phyloP scores from a whole-genome alignment of 2,888 invertebrate genomes.

The Caenorhabditis sp. region DNA sequence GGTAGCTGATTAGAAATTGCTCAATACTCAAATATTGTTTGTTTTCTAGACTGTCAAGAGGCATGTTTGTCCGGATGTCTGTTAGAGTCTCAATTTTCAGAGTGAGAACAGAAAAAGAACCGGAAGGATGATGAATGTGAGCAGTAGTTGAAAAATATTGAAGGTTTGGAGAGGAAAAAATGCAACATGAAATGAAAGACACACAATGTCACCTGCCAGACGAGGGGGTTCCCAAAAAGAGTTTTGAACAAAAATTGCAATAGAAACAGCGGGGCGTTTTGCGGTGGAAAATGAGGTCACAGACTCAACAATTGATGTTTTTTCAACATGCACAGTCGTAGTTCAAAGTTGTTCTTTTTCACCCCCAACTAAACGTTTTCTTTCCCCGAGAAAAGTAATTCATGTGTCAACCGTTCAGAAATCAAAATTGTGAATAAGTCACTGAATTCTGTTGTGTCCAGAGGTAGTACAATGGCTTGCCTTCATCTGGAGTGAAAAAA shows the following conservation, averaged over 20 bases:
- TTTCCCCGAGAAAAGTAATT: conserved; percentile 6
- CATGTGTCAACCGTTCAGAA: conserved; percentile 37
- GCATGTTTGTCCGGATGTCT: conserved; percentile 4
- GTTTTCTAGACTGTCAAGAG: neutral
- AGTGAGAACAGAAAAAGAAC: neutral
- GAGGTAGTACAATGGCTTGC: neutral
- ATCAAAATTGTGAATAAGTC: conserved; percentile 42
- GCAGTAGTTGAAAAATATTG: neutral
- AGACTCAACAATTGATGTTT: conserved; percentile 10
- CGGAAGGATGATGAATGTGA: neutral
- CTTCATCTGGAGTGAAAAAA: neutral
- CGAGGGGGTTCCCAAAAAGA: neutral
- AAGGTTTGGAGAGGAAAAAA: neutral
- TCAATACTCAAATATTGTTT: neutral
- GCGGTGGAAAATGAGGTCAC: conserved; percentile 2
- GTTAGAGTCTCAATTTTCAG: too few species aligned
- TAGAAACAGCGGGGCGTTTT: neutral
- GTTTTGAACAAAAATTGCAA: neutral
- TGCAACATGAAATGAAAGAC: too few species aligned
- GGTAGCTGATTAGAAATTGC: neutral
- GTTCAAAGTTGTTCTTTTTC: neutral
- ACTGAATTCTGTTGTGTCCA: conserved; percentile 7
- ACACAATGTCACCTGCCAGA: too few species aligned
- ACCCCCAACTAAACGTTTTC: neutral
- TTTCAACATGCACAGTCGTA: neutral